Conservation (phyloP, 2,888 invertebrate species). For the Bursaphelenchus okinawaensis region DNA sequence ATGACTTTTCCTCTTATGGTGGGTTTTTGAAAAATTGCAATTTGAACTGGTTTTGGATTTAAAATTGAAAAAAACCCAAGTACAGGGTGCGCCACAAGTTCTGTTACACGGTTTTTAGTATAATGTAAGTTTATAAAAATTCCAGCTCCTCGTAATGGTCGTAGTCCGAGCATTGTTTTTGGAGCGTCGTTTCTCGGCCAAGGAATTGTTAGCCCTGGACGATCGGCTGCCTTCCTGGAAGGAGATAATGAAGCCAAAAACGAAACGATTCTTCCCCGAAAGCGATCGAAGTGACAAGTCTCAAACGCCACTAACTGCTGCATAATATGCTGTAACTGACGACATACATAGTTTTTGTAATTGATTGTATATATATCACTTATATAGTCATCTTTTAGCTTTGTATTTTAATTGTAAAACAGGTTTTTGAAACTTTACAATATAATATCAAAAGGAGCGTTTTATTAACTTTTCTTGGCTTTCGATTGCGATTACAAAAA, state of each 20-base stretch:
- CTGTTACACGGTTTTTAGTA: no score
- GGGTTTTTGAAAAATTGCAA: no score
- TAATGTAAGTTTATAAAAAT: no score
- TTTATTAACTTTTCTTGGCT: no score
- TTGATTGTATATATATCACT: not conserved
- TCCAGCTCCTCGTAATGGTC: conserved; percentile 31
- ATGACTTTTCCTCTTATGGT: conserved; percentile 54
- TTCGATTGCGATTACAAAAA: no score
- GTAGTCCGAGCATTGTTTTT: conserved; percentile 27
- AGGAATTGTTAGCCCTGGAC: conserved; percentile 33
- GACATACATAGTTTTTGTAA: not conserved
- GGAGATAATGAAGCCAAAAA: conserved; percentile 25
- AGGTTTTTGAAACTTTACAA: no score
- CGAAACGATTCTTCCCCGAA: not conserved
- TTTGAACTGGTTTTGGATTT: conserved; percentile 17
- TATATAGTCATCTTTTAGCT: not conserved
- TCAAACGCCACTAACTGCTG: not conserved
- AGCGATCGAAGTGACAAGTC: no score
- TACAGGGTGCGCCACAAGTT: not conserved
- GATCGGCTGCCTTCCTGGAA: conserved; percentile 32
- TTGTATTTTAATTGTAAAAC: no score
- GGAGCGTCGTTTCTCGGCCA: conserved; percentile 29
- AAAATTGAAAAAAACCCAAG: not conserved
- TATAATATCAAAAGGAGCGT: no score
- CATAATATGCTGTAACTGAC: not conserved